Evolutionary conservation across 2,113 vertebrate species (phyloP), one percentile per base, ranked within the genome.

Genomic region (Agapornis roseicollis): DNA sequence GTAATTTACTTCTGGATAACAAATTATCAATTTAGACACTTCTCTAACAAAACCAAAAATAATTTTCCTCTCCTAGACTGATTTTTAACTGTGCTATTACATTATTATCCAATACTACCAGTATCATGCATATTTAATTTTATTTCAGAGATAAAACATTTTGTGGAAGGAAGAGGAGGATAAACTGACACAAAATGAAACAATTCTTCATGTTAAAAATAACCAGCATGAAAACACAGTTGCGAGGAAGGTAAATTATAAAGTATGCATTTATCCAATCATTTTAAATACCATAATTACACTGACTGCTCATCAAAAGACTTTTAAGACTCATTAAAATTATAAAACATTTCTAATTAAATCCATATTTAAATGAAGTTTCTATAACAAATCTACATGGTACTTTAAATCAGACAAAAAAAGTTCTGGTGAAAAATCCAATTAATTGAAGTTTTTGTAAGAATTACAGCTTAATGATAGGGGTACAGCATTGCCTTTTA

Each of bases 271-370:
- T 98, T 98, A 98, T 96, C 89, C 95, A 98, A 97, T 98, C 97
- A 98, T 97, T 98, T 98, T 90, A 98, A 98, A 98, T 97, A 97
- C 96, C 92, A 96, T 98, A 98, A 98, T 98, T 98, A 98, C 90
- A 97, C 77, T 97, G 96, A 90, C 96, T 97, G 88, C 93, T 98
- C 96, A 98, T 98, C 97, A 98, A 97, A 98, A 97, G 97, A 97
- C 91, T 98, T 97, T 96, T 97, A 97, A 97, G 97, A 97, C 93
- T 98, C 97, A 98, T 98, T 98, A 98, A 98, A 98, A 98, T 98
- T 92, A 98, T 97, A 98, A 98, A 98, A 98, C 92, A 97, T 98
- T 98, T 97, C 94, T 97, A 98, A 98, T 98, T 98, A 97, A 98
- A 98, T 97, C 97, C 97, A 97, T 97, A 98, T 98, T 98, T 98